Base-by-base conservation (phyloP, 2,797 vertebrate species). In the Zalophus californianus region DNA sequence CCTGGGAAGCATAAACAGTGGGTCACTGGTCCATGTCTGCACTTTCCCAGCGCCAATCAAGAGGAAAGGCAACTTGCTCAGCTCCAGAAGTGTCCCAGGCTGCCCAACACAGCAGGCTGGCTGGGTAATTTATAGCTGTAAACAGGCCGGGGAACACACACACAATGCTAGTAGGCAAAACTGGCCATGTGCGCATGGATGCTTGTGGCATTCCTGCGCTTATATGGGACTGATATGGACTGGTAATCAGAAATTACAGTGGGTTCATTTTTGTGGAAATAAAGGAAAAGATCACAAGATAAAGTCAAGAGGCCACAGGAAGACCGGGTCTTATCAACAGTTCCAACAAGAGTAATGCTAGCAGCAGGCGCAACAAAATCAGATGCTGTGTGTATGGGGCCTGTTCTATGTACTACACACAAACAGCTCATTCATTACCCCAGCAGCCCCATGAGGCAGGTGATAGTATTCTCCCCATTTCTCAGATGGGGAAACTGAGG, bases 171-270 rank as follows among this genome's bases (percentile, higher is more conserved):
- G 7, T 3, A 15, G 90, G 12, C 66, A 73, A 84, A 60, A 96
- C 77, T 0, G 82, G 97, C 87, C 90, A 91, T 88, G 86, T 23
- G 75, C 90, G 7, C 1, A 6, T 0, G 27, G 27, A 93, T 16
- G 68, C 79, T 96, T 20, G 93, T 84, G 95, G 96, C 23, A 27
- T 21, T 88, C 70, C 58, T 60, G 56, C 89, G 84, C 97, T 96
- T 95, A 94, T 12, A 27, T 0, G 2, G 3, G 29, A 35, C 18
- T 41, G 77, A 90, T 83, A 89, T 29, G 83, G 83, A 91, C 52
- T 38, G 66, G 56, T 29, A 85, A 90, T 73, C 91, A 95, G 96
- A 92, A 92, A 56, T 11, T 86, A 48, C 35, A 83, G 72, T 14
- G 32, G 8, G 78, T 62, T 96, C 98, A 62, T 84, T 97, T 96